Evolutionary conservation across 2,888 invertebrate genomes (phyloP).

Genomic region (Dichetophora obliterata): DNA sequence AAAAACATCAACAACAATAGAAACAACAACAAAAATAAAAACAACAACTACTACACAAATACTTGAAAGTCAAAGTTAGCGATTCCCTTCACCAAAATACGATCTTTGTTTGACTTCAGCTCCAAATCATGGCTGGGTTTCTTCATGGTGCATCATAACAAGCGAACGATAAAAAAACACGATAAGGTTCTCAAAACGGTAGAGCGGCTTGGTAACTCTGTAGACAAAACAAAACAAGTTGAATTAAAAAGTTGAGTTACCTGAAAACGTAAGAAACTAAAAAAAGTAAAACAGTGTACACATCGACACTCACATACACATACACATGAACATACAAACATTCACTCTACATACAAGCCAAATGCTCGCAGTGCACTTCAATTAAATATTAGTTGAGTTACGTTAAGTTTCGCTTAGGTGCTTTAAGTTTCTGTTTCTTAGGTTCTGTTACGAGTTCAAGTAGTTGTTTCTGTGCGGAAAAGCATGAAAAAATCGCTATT

Average conservation of each 20-base stretch:
- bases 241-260: no score
- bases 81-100: constrained; percentile 14
- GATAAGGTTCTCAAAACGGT: neutral
- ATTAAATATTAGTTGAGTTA: constrained; percentile 14
- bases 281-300: neutral
- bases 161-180: neutral
- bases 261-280: neutral
- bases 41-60: neutral
- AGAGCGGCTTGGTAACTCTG: neutral
- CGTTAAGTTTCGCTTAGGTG: neutral
- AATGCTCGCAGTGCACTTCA: neutral
- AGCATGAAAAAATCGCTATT: constrained; percentile 4
- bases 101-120: neutral
- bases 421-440: neutral
- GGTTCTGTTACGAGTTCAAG: neutral
- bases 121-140: neutral
- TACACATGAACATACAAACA: no score
- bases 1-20: neutral
- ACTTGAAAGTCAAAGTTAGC: neutral
- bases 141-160: neutral
- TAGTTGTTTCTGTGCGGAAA: neutral
- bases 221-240: neutral
- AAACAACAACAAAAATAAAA: neutral
- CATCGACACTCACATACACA: neutral
- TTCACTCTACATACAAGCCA: neutral